These are phyloP conservation scores for Elanoides forficatus DNA, from an alignment of 2,113 vertebrate species.

Conservation along the genomic window DNA sequence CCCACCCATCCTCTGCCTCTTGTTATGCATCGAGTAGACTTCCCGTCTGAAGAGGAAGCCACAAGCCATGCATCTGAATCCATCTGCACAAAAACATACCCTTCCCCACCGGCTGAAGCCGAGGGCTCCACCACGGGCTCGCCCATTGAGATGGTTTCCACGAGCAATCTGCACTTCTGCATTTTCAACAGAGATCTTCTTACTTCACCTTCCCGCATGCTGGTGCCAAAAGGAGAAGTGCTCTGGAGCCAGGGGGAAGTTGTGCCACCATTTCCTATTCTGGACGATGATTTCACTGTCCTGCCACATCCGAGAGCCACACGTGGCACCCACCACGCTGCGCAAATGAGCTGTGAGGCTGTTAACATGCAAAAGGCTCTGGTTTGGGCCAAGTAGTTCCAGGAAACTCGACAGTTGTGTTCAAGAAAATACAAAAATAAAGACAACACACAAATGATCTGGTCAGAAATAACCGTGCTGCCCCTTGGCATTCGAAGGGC, in stretches of 20 bases:
- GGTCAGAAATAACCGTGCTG: not conserved
- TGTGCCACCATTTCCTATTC: conserved; percentile 36
- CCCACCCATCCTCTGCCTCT: not conserved
- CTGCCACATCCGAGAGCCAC: conserved; percentile 33
- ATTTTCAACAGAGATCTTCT: not conserved
- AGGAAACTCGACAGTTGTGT: not conserved
- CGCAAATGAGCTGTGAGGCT: not conserved
- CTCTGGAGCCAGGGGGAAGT: not conserved
- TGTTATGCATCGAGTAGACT: rapidly evolving
- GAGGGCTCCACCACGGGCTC: rapidly evolving
- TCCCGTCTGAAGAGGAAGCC: not conserved
- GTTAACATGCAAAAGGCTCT: not conserved
- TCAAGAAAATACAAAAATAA: not conserved
- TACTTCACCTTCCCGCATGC: not conserved
- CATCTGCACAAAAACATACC: not conserved
- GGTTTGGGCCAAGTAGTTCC: not conserved
- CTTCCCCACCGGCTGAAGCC: not conserved
- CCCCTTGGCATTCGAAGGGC: rapidly evolving
- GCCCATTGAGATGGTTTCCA: not conserved
- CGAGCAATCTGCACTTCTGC: not conserved
- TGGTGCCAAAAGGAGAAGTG: conserved; percentile 34
- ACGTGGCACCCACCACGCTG: not conserved
- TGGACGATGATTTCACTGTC: conserved; percentile 28
- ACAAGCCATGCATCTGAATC: not conserved
- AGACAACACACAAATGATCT: not conserved